Conservation (phyloP, 2,888 invertebrate species). For the Stegophylla sp. region DNA sequence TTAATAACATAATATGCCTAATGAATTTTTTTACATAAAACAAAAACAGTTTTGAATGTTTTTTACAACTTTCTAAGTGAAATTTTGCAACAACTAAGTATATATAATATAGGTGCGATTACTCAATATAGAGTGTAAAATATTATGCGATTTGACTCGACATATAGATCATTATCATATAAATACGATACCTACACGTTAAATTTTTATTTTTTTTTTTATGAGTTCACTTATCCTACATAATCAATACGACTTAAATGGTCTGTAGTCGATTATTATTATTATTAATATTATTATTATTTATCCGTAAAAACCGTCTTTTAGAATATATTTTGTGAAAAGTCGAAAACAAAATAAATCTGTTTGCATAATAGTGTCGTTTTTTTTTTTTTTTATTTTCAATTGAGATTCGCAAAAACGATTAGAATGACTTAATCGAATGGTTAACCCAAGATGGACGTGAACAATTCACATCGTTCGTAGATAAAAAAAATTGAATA, state of each 20-base stretch:
- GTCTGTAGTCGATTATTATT: neutral
- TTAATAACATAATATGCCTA: neutral
- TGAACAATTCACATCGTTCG: too few species aligned
- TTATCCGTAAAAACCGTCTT: constrained; percentile 1
- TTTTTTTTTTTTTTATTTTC: neutral
- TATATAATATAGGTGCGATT: too few species aligned
- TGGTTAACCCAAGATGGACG: too few species aligned
- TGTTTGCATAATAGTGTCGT: neutral
- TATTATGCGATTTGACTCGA: constrained; percentile 41
- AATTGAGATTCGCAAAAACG: neutral
- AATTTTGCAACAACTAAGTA: constrained; percentile 33
- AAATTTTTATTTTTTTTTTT: constrained; percentile 12
- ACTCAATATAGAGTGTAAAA: constrained; percentile 49
- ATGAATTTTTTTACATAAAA: constrained; percentile 34
- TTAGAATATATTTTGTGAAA: neutral
- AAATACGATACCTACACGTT: constrained; percentile 27
- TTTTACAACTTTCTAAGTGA: constrained; percentile 47
- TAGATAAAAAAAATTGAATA: too few species aligned
- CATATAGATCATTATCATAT: constrained; percentile 47
- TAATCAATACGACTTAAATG: constrained; percentile 11
- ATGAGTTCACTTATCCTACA: constrained; percentile 10
- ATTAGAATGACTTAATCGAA: neutral
- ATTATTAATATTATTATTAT: too few species aligned
- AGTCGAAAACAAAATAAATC: neutral
- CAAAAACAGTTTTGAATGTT: constrained; percentile 37